phyloP scores from a whole-genome alignment of 2,113 vertebrate species.

The Chamaea fasciata region DNA sequence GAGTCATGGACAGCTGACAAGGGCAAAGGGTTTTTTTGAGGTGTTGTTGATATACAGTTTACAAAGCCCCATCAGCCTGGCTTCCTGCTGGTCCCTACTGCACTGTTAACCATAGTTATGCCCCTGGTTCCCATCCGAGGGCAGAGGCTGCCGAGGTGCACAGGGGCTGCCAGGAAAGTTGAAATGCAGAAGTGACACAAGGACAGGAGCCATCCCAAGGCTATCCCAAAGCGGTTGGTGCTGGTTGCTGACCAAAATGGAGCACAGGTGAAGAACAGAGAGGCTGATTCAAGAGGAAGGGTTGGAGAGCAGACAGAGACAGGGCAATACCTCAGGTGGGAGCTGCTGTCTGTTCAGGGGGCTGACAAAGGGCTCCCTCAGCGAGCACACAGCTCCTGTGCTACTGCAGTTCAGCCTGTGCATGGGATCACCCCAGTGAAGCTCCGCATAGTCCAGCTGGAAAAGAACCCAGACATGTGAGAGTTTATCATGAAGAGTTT shows the following conservation, averaged over 20 bases:
- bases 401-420: background rate
- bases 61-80: background rate
- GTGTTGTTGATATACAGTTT: background rate
- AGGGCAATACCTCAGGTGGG: background rate
- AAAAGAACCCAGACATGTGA: background rate
- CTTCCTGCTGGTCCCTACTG: background rate
- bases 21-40: background rate
- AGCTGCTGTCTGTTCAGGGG: background rate
- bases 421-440: background rate
- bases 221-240: background rate
- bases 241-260: background rate
- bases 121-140: rapidly evolving
- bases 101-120: background rate
- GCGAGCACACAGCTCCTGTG: background rate
- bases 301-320: background rate
- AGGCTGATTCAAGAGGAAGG: background rate
- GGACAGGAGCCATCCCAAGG: background rate
- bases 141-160: background rate
- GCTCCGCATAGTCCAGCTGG: background rate
- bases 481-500: background rate
- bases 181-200: background rate
- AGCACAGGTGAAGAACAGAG: background rate
- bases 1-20: background rate
- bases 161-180: background rate
- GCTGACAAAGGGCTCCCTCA: background rate